A percentile compares a stretch with the other conserved stretches of the same genome.
Conservation (phyloP, 1,140 invertebrate genomes). For the Dreissena polymorpha region DNA sequence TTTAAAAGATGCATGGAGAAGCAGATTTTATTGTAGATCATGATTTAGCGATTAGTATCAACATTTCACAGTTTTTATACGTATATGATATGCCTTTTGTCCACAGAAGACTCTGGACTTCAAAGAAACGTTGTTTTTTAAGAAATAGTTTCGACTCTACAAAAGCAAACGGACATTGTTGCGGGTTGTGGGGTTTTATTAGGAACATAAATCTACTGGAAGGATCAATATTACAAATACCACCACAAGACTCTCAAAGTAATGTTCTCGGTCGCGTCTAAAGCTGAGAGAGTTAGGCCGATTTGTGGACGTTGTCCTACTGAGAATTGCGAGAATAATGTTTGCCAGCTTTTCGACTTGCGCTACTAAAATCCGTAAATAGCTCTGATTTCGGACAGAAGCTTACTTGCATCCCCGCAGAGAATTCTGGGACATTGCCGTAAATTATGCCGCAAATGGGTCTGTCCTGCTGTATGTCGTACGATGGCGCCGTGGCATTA, state of each 20-base stretch:
- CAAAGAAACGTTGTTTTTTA: neutral
- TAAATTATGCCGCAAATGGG: conserved; percentile 29
- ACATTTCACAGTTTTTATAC: neutral
- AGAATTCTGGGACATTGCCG: conserved; percentile 33
- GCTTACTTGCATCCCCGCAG: neutral
- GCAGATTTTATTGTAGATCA: neutral
- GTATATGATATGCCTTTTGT: neutral
- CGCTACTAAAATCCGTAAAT: conserved; percentile 20
- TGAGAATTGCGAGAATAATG: conserved; percentile 26
- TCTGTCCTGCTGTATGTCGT: neutral
- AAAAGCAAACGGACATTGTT: neutral
- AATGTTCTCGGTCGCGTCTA: neutral
- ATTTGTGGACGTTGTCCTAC: conserved; percentile 21
- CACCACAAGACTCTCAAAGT: conserved; percentile 10
- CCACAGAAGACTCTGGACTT: neutral
- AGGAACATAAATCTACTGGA: conserved; percentile 23
- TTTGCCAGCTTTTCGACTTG: neutral
- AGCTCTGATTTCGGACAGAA: conserved; percentile 30
- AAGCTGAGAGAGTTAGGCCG: conserved; percentile 17
- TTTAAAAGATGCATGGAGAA: too few relatives aligned
- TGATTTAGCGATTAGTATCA: neutral
- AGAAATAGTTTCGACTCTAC: neutral
- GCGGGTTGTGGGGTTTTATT: neutral
- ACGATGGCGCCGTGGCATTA: neutral
- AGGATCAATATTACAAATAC: conserved; percentile 17